These are phyloP conservation scores for Sphaeridia pumilis DNA, from an alignment of 2,888 invertebrate genomes.

Conservation along the genomic window DNA sequence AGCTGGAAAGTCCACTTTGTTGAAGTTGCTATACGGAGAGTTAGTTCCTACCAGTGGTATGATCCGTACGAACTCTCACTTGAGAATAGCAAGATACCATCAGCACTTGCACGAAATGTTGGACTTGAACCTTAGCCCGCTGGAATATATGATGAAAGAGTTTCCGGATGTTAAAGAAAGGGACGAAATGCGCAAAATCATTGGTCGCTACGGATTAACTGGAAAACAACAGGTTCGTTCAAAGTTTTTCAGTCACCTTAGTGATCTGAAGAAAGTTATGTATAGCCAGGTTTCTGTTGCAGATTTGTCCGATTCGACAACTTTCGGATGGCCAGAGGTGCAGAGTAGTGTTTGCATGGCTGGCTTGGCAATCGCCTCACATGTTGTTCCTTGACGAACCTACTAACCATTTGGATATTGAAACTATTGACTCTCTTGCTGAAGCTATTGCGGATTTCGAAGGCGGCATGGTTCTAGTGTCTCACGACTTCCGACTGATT, in stretches of 20 bases:
- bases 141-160: constrained; percentile 96
- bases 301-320: constrained; percentile 87
- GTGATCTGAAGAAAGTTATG: not conserved
- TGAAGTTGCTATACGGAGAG: constrained; percentile 91
- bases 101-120: constrained; percentile 95
- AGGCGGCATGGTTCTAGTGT: constrained; percentile 97
- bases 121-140: constrained; percentile 83
- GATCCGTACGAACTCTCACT: constrained; percentile 95
- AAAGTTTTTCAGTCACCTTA: not conserved
- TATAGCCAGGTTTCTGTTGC: constrained; percentile 11
- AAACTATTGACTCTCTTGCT: constrained; percentile 94
- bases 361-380: constrained; percentile 96
- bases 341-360: constrained; percentile 96
- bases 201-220: constrained; percentile 93
- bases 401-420: constrained; percentile 75
- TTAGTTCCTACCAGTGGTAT: constrained; percentile 87
- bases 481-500: constrained; percentile 98
- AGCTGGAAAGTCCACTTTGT: constrained; percentile 93
- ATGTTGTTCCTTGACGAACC: constrained; percentile 49
- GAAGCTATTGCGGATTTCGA: constrained; percentile 96
- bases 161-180: constrained; percentile 95
- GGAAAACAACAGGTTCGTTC: constrained; percentile 67
- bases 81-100: constrained; percentile 94
- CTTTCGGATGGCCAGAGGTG: constrained; percentile 96
- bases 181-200: constrained; percentile 98